Base-by-base conservation (phyloP, 2,888 invertebrate genomes). In the Agrotis ipsilon region DNA sequence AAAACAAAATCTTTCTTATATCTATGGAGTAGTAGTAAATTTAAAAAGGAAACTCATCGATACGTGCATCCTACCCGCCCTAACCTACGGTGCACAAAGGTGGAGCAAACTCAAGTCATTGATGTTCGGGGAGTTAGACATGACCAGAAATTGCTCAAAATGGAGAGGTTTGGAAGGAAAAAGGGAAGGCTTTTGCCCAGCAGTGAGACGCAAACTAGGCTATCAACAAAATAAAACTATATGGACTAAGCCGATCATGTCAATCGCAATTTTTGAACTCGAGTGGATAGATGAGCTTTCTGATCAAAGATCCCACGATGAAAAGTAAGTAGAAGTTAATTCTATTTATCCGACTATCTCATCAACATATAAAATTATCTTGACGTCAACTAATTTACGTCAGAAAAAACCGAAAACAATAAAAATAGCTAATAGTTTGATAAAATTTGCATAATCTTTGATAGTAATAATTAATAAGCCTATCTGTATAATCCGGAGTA, bases 401-500 rank as follows among this genome's bases (percentile, higher is more conserved):
- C 49, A 49, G 1, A 14, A 3, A 24, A 16, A 27, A 16, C 9
- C 18, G 27, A 51, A 43, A 52, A 9, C 14, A 51, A 61, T 32
- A 46, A 27, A 54, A 7, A 0, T 16, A 45, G 32, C 11, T 3
- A 21, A 5, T n/a, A 39, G 19, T 45, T 72, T 46, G 21, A 55
- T 59, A 45, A 59, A 11, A 49, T 27, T 24, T n/a, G 49, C 2
- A 11, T 45, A 51, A 75, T 69, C 32, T 46, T 7, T 16, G 58
- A 66, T 39, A 39, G 9, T 24, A 32, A 7, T 32, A 52, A 5
- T 32, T 32, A 24, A 4, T 49, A 62, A 66, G 52, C 66, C 14
- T 62, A 52, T 68, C 62, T 39, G 11, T 39, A n/a, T 59, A 72
- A 77, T 77, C 54, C 39, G 13, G 19, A 46, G 63, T 59, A 67